Evolutionary conservation across 1,140 invertebrate genomes (phyloP).

Genomic region (Zaprionus davidi): DNA sequence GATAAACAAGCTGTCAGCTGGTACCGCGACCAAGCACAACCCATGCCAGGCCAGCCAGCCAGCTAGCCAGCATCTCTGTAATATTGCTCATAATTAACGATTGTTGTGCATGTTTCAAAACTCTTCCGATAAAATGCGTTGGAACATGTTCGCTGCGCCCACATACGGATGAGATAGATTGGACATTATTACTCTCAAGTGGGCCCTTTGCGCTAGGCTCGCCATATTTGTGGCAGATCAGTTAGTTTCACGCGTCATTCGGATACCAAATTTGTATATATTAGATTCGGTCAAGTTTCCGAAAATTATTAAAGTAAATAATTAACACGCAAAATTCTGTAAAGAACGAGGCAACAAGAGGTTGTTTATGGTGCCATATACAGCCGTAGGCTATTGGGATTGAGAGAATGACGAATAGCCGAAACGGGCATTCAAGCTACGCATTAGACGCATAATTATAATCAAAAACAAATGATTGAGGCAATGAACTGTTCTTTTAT

Average conservation of each 20-base stretch:
- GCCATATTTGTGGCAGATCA: neutral
- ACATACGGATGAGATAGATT: slow-evolving; percentile 55
- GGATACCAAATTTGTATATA: slow-evolving; percentile 13
- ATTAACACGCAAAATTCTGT: slow-evolving; percentile 10
- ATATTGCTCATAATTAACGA: slow-evolving; percentile 20
- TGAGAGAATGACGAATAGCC: neutral
- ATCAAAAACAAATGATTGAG: slow-evolving; percentile 16
- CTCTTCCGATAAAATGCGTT: slow-evolving; percentile 55
- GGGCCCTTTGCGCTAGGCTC: neutral
- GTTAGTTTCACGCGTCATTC: slow-evolving; percentile 4
- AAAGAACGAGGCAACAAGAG: neutral
- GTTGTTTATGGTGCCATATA: neutral
- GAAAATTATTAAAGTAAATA: slow-evolving; percentile 2
- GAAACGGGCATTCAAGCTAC: neutral
- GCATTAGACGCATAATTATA: slow-evolving; percentile 4
- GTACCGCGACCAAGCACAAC: neutral
- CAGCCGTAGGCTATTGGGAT: neutral
- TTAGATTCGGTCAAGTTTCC: slow-evolving; percentile 5
- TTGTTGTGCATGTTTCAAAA: slow-evolving; percentile 58
- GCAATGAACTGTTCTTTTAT: neutral
- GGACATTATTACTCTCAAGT: slow-evolving; percentile 85
- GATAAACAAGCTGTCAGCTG: slow-evolving; percentile 16
- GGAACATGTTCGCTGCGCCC: slow-evolving; percentile 78
- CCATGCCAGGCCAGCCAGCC: slow-evolving; percentile 1
- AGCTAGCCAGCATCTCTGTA: slow-evolving; percentile 22